A percentile compares a stretch with the other conserved stretches of the same genome.
These are phyloP conservation scores for Eucidaris tribuloides DNA, from an alignment of 35 echinoderm and acorn worm species.

Conservation along the genomic window DNA sequence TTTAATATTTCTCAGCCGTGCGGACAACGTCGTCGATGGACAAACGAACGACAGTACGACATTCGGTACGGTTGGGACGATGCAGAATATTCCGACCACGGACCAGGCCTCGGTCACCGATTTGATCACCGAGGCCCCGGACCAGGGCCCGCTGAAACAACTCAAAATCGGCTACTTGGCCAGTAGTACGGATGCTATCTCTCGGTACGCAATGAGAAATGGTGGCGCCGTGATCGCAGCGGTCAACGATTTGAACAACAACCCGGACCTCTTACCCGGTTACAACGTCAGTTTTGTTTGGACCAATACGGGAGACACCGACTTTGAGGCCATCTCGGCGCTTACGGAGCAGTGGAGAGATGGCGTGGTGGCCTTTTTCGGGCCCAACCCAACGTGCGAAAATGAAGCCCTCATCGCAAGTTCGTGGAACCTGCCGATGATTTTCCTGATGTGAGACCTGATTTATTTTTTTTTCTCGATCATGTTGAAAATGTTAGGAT, in stretches of 20 bases:
- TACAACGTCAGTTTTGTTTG: slow-evolving; percentile 54
- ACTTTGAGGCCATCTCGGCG: slow-evolving; percentile 40
- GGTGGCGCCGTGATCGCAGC: slow-evolving; percentile 89
- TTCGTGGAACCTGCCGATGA: slow-evolving; percentile 85
- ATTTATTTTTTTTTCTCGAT: not conserved
- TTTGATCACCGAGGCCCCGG: too few species aligned
- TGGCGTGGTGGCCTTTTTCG: slow-evolving; percentile 82
- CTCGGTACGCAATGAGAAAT: slow-evolving; percentile 33
- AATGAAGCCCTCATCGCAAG: slow-evolving; percentile 78
- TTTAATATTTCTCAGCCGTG: too few species aligned
- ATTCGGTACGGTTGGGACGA: too few species aligned
- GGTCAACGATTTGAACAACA: slow-evolving; percentile 59
- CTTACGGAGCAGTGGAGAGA: slow-evolving; percentile 55
- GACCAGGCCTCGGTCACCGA: too few species aligned
- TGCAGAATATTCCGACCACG: too few species aligned
- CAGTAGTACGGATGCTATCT: not conserved
- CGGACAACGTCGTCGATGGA: too few species aligned
- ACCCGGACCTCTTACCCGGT: slow-evolving; percentile 37
- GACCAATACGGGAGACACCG: slow-evolving; percentile 40
- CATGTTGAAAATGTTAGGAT: too few species aligned
- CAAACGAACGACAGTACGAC: too few species aligned
- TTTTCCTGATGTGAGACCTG: slow-evolving; percentile 80
- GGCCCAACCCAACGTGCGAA: slow-evolving; percentile 68
- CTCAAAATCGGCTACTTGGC: not conserved
- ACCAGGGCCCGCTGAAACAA: not conserved